Evolutionary conservation across 64 coral and sea anemone species (phyloP).

Genomic region (Acropora tenuis): DNA sequence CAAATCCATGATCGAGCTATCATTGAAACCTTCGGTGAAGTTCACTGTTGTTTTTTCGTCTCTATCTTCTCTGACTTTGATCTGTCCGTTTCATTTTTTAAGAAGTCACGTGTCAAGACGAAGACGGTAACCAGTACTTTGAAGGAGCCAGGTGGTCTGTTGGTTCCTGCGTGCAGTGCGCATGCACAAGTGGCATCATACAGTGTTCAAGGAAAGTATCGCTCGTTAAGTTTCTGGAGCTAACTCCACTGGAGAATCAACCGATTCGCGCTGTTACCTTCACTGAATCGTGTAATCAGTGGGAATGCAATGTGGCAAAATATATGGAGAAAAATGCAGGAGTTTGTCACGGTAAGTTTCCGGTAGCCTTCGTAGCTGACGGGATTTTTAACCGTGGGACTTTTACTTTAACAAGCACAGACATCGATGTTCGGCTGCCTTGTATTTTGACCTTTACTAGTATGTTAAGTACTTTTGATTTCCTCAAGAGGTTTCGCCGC

Average conservation of each 20-base stretch:
- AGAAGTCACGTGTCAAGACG: constrained; percentile 29
- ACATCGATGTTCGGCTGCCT: no score
- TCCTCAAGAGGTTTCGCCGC: no score
- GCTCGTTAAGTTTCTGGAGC: neutral
- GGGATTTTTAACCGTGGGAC: no score
- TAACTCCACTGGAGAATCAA: neutral
- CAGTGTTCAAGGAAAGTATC: constrained; percentile 2
- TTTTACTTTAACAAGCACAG: no score
- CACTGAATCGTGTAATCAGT: neutral
- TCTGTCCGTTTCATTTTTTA: neutral
- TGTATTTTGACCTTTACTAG: no score
- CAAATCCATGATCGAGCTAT: neutral
- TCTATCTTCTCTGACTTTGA: no score
- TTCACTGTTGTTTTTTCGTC: no score
- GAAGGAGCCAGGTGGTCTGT: constrained; percentile 25
- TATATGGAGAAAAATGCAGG: neutral
- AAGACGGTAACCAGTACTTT: constrained; percentile 29
- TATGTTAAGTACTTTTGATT: no score
- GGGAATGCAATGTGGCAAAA: neutral
- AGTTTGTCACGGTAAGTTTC: constrained; percentile 2
- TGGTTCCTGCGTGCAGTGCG: constrained; percentile 15
- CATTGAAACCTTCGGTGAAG: no score
- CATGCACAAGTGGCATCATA: neutral
- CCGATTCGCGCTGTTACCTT: neutral
- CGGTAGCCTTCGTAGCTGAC: no score